Conservation (phyloP, 2,888 invertebrate genomes). For the Ptilodon capucinus region DNA sequence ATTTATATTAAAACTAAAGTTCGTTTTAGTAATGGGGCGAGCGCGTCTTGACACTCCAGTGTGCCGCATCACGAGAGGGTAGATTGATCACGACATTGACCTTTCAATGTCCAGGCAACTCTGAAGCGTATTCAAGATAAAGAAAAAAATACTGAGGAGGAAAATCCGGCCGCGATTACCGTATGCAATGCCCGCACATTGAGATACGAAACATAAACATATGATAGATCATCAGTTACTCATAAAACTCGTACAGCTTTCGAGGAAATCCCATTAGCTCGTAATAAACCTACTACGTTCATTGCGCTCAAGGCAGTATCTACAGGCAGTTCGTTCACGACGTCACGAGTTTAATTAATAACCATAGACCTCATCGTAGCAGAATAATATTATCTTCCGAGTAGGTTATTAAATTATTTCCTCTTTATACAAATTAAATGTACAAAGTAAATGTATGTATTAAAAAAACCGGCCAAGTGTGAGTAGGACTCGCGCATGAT, state of each 20-base stretch:
- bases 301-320: neutral
- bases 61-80: neutral
- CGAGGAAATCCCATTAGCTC: constrained; percentile 17
- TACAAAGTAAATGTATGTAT: too few relatives aligned
- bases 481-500: too few relatives aligned
- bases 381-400: neutral
- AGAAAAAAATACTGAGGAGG: neutral
- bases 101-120: constrained; percentile 5
- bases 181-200: neutral
- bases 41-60: too few relatives aligned
- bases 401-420: neutral
- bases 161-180: neutral
- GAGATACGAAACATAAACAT: neutral
- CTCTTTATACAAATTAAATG: too few relatives aligned
- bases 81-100: constrained; percentile 4
- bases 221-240: constrained; percentile 8
- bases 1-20: too few relatives aligned
- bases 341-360: constrained; percentile 13
- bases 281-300: neutral
- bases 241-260: constrained; percentile 9
- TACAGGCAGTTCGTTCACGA: neutral
- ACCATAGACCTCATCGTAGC: neutral
- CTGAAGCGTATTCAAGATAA: neutral
- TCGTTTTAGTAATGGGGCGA: too few relatives aligned
- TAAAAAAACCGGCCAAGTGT: too few relatives aligned